Evolutionary conservation across 2,113 vertebrate genomes (phyloP).

Genomic region (Urocynchramus pylzowi): DNA sequence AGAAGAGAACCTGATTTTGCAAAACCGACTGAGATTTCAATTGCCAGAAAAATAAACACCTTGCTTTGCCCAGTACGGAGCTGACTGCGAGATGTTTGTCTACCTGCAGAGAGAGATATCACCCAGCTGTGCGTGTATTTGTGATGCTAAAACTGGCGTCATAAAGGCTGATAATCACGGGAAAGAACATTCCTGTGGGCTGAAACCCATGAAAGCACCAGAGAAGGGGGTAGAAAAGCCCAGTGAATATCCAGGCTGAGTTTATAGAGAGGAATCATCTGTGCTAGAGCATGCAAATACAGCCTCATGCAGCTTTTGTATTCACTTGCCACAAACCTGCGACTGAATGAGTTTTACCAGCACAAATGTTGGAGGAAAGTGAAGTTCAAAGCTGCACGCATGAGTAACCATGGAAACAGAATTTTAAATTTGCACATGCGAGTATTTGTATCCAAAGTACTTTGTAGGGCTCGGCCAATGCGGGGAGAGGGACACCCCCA

Average conservation of each 20-base stretch:
- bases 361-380: slow-evolving; percentile 53
- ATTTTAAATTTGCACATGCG: slow-evolving; percentile 51
- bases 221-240: background rate
- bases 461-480: slow-evolving; percentile 28
- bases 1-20: slow-evolving; percentile 6
- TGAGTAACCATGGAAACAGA: slow-evolving; percentile 61
- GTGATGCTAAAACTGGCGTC: background rate
- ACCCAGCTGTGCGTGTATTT: background rate
- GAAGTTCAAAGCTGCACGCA: slow-evolving; percentile 64
- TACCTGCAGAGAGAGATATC: background rate
- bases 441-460: slow-evolving; percentile 47
- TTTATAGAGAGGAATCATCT: background rate
- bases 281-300: background rate
- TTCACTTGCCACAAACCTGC: background rate
- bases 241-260: background rate
- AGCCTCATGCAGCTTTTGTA: slow-evolving; percentile 17
- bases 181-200: background rate
- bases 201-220: background rate
- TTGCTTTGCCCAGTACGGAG: background rate
- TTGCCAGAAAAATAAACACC: background rate
- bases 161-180: background rate
- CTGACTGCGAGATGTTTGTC: background rate
- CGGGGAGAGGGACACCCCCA: background rate
- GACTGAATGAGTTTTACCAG: slow-evolving; percentile 42
- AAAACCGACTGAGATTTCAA: background rate